These are phyloP conservation scores for Carterocephalus palaemon DNA, from an alignment of 2,888 invertebrate species.

Conservation along the genomic window DNA sequence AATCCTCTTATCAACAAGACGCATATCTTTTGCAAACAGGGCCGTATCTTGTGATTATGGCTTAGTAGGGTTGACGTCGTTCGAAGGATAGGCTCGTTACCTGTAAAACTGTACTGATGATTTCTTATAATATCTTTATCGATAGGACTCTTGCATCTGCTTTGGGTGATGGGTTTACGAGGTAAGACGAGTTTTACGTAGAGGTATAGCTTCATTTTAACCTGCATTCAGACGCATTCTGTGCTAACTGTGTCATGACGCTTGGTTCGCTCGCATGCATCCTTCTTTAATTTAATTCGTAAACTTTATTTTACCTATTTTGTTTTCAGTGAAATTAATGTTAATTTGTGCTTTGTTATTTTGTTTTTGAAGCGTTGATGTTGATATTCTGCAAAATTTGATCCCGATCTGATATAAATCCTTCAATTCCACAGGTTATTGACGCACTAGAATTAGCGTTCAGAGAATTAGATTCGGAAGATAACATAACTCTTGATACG, in stretches of 20 bases:
- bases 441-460: constrained; percentile 82
- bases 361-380: constrained; percentile 15
- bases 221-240: constrained; percentile 55
- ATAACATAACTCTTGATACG: constrained; percentile 41
- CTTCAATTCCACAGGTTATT: constrained; percentile 69
- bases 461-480: constrained; percentile 80
- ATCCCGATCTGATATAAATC: constrained; percentile 13
- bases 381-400: not conserved
- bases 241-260: constrained; percentile 38
- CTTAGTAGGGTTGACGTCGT: constrained; percentile 34
- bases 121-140: constrained; percentile 34
- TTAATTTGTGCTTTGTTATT: constrained; percentile 20
- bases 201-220: constrained; percentile 48
- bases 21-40: constrained; percentile 53
- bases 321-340: constrained; percentile 19
- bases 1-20: constrained; percentile 36
- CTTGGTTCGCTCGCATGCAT: constrained; percentile 34
- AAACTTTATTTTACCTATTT: constrained; percentile 26
- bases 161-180: constrained; percentile 67
- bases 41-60: constrained; percentile 41
- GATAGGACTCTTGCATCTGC: constrained; percentile 51
- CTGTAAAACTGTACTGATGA: constrained; percentile 37
- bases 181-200: constrained; percentile 57
- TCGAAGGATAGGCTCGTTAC: constrained; percentile 32
- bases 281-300: constrained; percentile 27